Base-by-base conservation (phyloP, 1,140 invertebrate genomes). In the Lycorma delicatula region DNA sequence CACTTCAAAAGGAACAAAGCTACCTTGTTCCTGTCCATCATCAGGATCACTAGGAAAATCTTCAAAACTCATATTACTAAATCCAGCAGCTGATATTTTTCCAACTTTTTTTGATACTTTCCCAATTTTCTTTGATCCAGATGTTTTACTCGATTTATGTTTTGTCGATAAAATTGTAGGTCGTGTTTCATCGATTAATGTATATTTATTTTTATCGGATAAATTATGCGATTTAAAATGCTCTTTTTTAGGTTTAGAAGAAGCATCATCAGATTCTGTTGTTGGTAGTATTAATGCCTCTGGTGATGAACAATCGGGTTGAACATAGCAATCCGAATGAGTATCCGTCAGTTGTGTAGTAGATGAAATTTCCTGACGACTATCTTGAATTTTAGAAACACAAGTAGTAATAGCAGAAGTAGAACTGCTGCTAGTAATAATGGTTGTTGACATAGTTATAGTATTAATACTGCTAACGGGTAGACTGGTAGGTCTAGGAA, bases 1-100 rank as follows among this genome's bases (percentile, higher is more conserved):
- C 2, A 85, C 83, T 63, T 86, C 83, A 60, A 84, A 84, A 1
- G 81, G 80, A 25, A 64, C 63, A 18, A 58, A 63, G 12, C 59
- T 62, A 3, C 60, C 47, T n/a, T 49, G 38, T 28, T 54, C 58
- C 31, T 63, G 41, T 48, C 47, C 53, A n/a, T 67, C 60, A 23
- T 63, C 66, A 56, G 86, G 82, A 60, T 86, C 85, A 20, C 82
- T 83, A 1, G 82, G 81, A 63, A 85, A 84, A 69, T 88, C 85
- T 68, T 87, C 85, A 62, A 88, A 88, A 64, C 85, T 87, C 82
- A 87, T 83, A 64, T 88, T 88, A 61, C 81, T 84, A 60, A 88
- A 86, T 3, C 84, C 85, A 50, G 49, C 53, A 29, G 25, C 62
- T 7, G 41, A 20, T 34, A 59, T 59, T 61, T 70, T 71, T 28